These are phyloP conservation scores for Terebella lapidaria DNA, from an alignment of 2,888 invertebrate species.

Conservation along the genomic window DNA sequence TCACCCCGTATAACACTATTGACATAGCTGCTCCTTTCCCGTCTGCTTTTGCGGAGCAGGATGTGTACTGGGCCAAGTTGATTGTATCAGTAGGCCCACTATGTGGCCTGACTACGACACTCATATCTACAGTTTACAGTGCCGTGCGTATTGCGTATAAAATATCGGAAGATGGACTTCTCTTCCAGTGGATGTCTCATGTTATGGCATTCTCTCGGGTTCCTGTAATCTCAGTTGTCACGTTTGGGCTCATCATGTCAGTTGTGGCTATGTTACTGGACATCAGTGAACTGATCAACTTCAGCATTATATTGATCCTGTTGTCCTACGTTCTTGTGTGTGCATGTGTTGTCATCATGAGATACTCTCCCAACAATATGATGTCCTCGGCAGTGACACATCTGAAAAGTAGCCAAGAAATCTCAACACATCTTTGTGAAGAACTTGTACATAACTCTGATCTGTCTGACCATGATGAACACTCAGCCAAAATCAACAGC, in stretches of 20 bases:
- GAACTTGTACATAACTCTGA: neutral
- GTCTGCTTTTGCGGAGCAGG: constrained; percentile 38
- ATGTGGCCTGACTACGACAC: constrained; percentile 43
- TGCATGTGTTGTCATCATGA: constrained; percentile 20
- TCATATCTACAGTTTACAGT: constrained; percentile 16
- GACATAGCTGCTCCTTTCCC: constrained; percentile 45
- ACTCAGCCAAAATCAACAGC: too few relatives aligned
- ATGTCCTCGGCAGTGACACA: neutral
- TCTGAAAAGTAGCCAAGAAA: neutral
- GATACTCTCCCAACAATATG: constrained; percentile 11
- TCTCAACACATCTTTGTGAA: neutral
- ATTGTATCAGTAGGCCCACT: constrained; percentile 46
- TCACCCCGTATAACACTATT: constrained; percentile 30
- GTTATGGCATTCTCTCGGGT: constrained; percentile 12
- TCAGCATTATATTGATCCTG: constrained; percentile 18
- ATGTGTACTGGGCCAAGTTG: constrained; percentile 44
- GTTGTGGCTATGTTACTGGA: constrained; percentile 16
- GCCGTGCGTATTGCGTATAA: constrained; percentile 14
- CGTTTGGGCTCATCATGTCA: constrained; percentile 10
- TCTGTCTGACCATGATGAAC: neutral
- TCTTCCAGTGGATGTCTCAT: constrained; percentile 9
- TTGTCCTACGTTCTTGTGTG: constrained; percentile 16
- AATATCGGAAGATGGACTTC: constrained; percentile 23
- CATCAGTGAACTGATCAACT: constrained; percentile 12
- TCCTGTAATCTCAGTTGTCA: constrained; percentile 11